Percentiles rank a stretch among this genome's conserved stretches.
Conservation (phyloP, 2,113 vertebrate species). For the Thamnophis sirtalis region DNA sequence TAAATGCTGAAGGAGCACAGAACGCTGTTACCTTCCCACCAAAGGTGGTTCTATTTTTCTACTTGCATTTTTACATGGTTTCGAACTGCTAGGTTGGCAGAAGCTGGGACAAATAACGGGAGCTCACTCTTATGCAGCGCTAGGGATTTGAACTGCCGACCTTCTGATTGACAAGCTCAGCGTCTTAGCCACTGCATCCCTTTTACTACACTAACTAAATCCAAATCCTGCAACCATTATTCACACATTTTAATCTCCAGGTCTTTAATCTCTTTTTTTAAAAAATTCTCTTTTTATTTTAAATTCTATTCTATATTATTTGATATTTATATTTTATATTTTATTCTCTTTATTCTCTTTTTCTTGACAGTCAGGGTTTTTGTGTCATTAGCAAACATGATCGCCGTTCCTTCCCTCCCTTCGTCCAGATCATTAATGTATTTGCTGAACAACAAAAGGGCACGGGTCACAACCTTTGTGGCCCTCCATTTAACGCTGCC, state of each 20-base stretch:
- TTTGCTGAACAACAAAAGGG: neutral
- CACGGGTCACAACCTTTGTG: neutral
- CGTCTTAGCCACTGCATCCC: no score
- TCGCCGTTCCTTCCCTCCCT: neutral
- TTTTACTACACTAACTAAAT: neutral
- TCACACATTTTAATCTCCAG: neutral
- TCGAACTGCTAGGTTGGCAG: no score
- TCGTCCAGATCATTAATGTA: neutral
- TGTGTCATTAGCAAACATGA: neutral
- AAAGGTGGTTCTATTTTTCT: no score
- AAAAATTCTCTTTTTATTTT: neutral
- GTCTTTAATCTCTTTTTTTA: neutral
- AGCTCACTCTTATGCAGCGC: no score
- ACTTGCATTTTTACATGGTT: no score
- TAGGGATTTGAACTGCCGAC: no score
- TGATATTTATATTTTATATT: neutral
- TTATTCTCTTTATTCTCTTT: neutral
- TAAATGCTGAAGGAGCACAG: no score
- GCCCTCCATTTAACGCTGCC: neutral
- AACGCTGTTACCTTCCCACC: no score
- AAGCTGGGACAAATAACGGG: no score
- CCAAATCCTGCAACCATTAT: neutral
- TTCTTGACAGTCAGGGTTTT: neutral
- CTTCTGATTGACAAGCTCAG: no score
- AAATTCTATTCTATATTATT: neutral